Evolutionary conservation across 2,797 vertebrate genomes (phyloP), one percentile per base, ranked within the genome.

Genomic region (Alcedo atthis): DNA sequence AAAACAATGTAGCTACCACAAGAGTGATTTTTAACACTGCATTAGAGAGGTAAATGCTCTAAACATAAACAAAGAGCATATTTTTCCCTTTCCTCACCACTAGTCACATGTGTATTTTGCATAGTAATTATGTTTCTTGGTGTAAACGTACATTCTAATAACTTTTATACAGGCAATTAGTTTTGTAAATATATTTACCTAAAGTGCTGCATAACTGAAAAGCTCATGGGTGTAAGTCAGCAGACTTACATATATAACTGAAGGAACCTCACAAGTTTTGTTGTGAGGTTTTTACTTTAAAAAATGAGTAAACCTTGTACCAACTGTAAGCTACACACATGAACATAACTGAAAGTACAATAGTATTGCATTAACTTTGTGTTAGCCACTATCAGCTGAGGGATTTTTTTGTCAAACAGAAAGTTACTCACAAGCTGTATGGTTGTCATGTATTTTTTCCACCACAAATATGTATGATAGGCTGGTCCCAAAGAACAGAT

Each of bases 371-470:
- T 35, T 57, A 32, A 71, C 18, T 33, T 40, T 37, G 1, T 33
- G 2, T 53, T 48, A 81, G 45, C 26, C 33, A 37, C n/a, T 79
- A 1, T 40, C 20, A 49, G 28, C 19, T 70, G 32, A 66, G 26
- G 74, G 15, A 5, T 76, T 5, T 32, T 45, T 43, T 45, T 2
- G 1, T 76, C 26, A 79, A 86, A 87, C 32, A 89, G 45, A 46
- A 51, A 90, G 48, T 63, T 90, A 98, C 98, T 86, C 96, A 99
- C 99, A 94, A 99, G 98, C 94, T 99, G 99, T 90, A 99, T 98
- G 70, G 98, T 97, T 11, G 99, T 99, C 96, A 99, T 97, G 95
- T 99, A 97, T 83, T 99, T 99, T 97, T 99, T 99, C 99, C 99
- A 99, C 99, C 99, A 99, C 71, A 99, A 94, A 81, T 98, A 99